Evolutionary conservation across 2,113 vertebrate genomes (phyloP), one percentile per base, ranked within the genome.

Genomic region (Passer montanus): DNA sequence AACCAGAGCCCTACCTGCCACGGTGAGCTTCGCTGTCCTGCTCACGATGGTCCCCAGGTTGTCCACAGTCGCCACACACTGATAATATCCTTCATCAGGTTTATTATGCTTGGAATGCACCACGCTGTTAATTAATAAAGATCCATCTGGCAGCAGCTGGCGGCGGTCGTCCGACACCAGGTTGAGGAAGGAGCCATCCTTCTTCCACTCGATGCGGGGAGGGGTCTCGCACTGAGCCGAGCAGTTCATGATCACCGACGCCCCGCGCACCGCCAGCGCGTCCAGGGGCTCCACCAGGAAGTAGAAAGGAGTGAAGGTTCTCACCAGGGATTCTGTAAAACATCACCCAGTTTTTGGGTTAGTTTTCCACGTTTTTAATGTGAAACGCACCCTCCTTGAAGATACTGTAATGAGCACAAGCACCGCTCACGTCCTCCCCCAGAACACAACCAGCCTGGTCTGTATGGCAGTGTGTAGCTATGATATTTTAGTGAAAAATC

Each of bases 41-140:
- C 99, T 99, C 70, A 99, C 98, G 53, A 99, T 99, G 94, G 98
- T 99, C 13, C 99, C 99, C 91, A 99, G 97, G 96, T 95, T 99
- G 63, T 99, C 99, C 79, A 99, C 98, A 3, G 99, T 99, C 37
- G 99, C 99, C 58, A 99, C 99, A 11, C 99, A 99, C 83, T 99
- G 99, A 43, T 99, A 99, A 86, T 98, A 98, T 23, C 99, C 99
- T 94, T 99, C 99, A 43, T 99, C 99, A 0, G 99, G 99, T 90
- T 99, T 99, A 81, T 99, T 99, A 88, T 99, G 99, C 93, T 99
- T 99, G n/a, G 99, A 99, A 97, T 99, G 99, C 93, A 99, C 98
- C 92, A 99, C 99, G 0, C 93, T 98, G 89, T 90, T 97, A 94
- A 99, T 99, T 90, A 99, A 94, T 63, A 99, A 97, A 49, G 99